phyloP scores from a whole-genome alignment of 2,888 invertebrate genomes.

The Dryobotodes eremita region DNA sequence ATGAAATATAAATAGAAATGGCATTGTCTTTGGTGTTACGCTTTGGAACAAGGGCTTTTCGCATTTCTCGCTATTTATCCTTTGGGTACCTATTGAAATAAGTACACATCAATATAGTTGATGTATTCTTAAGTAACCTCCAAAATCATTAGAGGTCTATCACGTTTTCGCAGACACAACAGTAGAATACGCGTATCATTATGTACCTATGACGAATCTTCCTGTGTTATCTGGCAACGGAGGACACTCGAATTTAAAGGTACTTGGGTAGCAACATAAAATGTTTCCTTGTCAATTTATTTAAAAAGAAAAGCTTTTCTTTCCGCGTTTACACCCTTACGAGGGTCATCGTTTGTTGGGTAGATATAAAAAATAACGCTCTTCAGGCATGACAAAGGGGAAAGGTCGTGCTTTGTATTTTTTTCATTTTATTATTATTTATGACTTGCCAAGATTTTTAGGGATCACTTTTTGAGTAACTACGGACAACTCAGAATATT shows the following conservation, averaged over 20 bases:
- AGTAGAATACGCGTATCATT: background rate
- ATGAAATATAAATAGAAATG: conserved; percentile 22
- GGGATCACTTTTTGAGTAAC: background rate
- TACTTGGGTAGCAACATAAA: no score
- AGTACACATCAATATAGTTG: background rate
- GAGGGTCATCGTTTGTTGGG: background rate
- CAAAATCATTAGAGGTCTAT: background rate
- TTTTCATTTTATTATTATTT: background rate
- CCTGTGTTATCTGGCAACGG: background rate
- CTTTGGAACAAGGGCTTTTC: background rate
- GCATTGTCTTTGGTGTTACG: background rate
- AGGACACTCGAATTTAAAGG: background rate
- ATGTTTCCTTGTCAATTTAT: background rate
- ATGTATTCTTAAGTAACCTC: background rate
- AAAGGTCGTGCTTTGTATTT: background rate
- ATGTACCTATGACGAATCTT: background rate
- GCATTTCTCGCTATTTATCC: background rate
- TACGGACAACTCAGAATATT: background rate
- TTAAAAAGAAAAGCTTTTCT: background rate
- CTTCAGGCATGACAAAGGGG: conserved; percentile 2
- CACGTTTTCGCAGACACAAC: background rate
- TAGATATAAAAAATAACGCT: background rate
- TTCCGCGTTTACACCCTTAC: background rate
- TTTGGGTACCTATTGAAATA: background rate
- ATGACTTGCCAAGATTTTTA: background rate